Evolutionary conservation across 2,113 vertebrate species (phyloP), one percentile per base, ranked within the genome.

Genomic region (Ageneiosus marmoratus): DNA sequence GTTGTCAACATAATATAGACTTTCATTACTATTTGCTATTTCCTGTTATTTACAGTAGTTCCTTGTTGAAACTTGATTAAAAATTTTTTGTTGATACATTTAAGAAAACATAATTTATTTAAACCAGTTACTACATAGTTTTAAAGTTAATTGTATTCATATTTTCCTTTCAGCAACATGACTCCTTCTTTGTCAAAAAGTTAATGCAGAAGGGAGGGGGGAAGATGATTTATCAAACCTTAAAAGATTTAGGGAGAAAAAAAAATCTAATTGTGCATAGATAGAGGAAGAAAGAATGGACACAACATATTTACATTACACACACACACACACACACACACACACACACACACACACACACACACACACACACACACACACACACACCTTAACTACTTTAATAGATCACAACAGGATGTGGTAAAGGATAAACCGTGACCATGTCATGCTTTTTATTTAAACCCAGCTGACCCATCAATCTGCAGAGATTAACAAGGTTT

Each of bases 401-500:
- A 62, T 46, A 79, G 50, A 58, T 60, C 32, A 77, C 41, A 53
- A 74, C 48, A 53, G 77, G 73, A 86, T 84, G 77, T 29, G 13
- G 37, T 74, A 63, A 77, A 65, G 34, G 89, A 92, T 94, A 90
- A 92, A 86, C 86, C 60, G 72, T 86, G 89, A 89, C 85, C 84
- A 58, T 46, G 55, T 80, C 60, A 77, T 84, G 81, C 62, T 87
- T 86, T 89, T 91, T 81, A 84, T 90, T 85, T 90, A 88, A 91
- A 89, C 80, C 87, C 72, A 81, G 75, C 80, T 88, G 90, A 88
- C 83, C 91, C 76, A 86, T 88, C 73, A 89, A 83, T 89, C 92
- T 89, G 86, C 84, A 89, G 82, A 89, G 92, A 93, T 94, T 93
- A 93, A 87, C 44, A 80, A 89, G 86, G 91, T 91, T 90, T 77